Conservation (phyloP, 2,888 invertebrate genomes). For the Eucera pruinosa region DNA sequence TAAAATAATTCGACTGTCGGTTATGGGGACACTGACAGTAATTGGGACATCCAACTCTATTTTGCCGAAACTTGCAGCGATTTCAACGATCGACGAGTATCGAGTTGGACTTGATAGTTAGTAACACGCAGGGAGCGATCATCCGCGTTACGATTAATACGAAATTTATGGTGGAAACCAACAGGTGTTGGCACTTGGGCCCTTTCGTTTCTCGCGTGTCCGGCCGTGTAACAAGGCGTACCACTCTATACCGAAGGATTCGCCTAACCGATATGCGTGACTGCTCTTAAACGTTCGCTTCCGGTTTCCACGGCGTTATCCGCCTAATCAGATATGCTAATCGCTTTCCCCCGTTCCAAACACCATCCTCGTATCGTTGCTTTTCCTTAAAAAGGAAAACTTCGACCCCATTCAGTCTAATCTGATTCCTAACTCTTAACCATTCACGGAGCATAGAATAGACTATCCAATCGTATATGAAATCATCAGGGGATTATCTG, state of each 20-base stretch:
- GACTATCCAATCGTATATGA: too few species aligned
- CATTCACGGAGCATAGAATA: too few species aligned
- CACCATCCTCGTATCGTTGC: slow-evolving; percentile 15
- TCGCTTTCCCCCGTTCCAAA: slow-evolving; percentile 25
- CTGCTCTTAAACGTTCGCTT: slow-evolving; percentile 78
- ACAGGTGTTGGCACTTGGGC: slow-evolving; percentile 73
- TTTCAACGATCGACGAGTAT: slow-evolving; percentile 23
- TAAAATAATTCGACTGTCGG: too few species aligned
- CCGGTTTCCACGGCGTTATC: slow-evolving; percentile 73
- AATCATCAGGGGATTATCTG: too few species aligned
- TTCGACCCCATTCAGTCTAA: too few species aligned
- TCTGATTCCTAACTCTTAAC: too few species aligned
- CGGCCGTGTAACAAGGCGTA: slow-evolving; percentile 79
- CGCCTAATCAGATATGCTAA: slow-evolving; percentile 70
- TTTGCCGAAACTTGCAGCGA: background rate
- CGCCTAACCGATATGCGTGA: slow-evolving; percentile 76
- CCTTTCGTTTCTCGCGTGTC: slow-evolving; percentile 69
- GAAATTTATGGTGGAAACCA: slow-evolving; percentile 81
- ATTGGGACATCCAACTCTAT: too few species aligned
- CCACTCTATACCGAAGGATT: slow-evolving; percentile 76
- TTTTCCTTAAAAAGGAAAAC: too few species aligned
- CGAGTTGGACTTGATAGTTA: slow-evolving; percentile 31
- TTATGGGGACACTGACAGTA: too few species aligned
- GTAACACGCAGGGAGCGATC: slow-evolving; percentile 31
- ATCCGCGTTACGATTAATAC: slow-evolving; percentile 69